phyloP scores from a whole-genome alignment of 2,797 vertebrate species.

The Orestias chungarensis region DNA sequence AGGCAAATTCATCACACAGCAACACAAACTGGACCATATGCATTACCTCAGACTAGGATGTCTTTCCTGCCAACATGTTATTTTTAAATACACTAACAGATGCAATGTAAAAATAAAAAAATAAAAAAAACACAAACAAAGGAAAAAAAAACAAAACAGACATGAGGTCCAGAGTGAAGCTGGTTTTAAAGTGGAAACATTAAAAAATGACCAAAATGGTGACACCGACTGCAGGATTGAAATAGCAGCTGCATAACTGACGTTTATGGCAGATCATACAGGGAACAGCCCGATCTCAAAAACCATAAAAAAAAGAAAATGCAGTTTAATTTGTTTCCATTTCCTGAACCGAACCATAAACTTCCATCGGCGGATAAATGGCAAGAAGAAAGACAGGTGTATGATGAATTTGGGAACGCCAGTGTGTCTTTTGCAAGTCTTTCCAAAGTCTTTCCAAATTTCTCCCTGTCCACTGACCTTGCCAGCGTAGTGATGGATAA shows the following conservation, averaged over 20 bases:
- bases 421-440: background rate
- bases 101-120: background rate
- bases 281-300: constrained; percentile 27
- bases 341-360: constrained; percentile 34
- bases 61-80: constrained; percentile 18
- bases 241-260: constrained; percentile 50
- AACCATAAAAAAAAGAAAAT: constrained; percentile 56
- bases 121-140: constrained; percentile 9
- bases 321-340: constrained; percentile 40
- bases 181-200: constrained; percentile 33
- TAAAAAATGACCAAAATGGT: constrained; percentile 43
- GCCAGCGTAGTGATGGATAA: constrained; percentile 98
- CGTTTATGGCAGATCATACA: constrained; percentile 57
- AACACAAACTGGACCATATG: constrained; percentile 3
- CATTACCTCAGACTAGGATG: constrained; percentile 4
- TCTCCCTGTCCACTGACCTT: constrained; percentile 81
- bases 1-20: constrained; percentile 40
- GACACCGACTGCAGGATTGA: constrained; percentile 31
- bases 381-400: constrained; percentile 16
- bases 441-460: background rate
- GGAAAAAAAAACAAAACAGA: constrained; percentile 12
- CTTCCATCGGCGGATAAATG: background rate
- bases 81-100: background rate
- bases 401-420: background rate
- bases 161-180: background rate